These are phyloP conservation scores for Fragum fragum DNA, from an alignment of 2,888 invertebrate species.

Conservation along the genomic window DNA sequence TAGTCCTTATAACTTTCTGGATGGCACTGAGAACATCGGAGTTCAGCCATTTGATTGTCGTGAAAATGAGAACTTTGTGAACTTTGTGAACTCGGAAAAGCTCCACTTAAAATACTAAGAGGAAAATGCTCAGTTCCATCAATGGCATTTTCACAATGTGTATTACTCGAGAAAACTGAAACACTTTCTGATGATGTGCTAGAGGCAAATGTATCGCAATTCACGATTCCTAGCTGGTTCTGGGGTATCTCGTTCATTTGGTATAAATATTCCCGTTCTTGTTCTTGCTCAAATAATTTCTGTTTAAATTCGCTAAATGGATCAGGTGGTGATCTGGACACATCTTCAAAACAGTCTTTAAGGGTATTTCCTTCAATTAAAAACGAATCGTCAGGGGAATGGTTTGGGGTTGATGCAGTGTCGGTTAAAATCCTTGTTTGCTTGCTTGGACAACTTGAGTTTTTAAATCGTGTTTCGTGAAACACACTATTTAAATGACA, in stretches of 20 bases:
- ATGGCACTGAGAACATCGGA: constrained; percentile 6
- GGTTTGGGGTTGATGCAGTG: background rate
- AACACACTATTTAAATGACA: constrained; percentile 4
- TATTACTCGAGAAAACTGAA: background rate
- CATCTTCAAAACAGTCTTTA: background rate
- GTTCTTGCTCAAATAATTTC: background rate
- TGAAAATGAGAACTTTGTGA: background rate
- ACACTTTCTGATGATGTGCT: background rate
- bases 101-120: background rate
- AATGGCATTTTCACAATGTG: background rate
- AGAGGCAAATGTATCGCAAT: background rate
- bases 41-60: constrained; percentile 4
- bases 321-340: background rate
- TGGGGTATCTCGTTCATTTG: background rate
- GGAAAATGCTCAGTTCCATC: constrained; percentile 11
- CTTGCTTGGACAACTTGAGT: too few relatives aligned
- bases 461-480: constrained; percentile 11
- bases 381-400: background rate
- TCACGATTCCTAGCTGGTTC: background rate
- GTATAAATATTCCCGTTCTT: background rate
- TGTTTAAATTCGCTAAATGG: background rate
- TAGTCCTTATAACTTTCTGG: constrained; percentile 26
- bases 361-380: constrained; percentile 12
- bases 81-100: background rate
- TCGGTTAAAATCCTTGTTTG: background rate